Evolutionary conservation across 1,140 invertebrate genomes (phyloP).

Genomic region (Archegozetes longisetosus): DNA sequence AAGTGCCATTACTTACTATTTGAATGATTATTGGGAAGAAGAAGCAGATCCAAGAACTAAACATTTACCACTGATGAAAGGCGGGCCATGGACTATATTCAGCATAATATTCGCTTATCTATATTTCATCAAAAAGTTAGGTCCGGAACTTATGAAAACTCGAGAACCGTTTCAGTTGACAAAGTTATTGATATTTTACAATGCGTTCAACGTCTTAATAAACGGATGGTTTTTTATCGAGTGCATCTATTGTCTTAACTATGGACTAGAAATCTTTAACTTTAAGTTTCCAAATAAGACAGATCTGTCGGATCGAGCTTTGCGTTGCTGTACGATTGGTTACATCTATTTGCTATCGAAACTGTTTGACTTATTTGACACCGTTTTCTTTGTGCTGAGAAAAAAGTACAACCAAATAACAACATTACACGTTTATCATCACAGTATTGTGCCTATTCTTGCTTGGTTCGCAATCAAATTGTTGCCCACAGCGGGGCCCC

Average conservation of each 20-base stretch:
- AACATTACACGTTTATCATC: constrained; percentile 54
- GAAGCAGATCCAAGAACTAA: constrained; percentile 56
- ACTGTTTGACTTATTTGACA: constrained; percentile 88
- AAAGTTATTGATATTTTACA: constrained; percentile 29
- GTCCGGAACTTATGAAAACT: constrained; percentile 31
- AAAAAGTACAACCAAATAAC: constrained; percentile 57
- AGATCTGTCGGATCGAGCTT: not conserved
- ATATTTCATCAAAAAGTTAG: constrained; percentile 20
- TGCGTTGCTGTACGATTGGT: not conserved
- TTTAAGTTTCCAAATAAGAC: not conserved
- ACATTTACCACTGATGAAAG: constrained; percentile 77
- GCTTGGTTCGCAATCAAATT: constrained; percentile 27
- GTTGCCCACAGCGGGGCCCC: constrained; percentile 13
- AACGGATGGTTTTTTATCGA: constrained; percentile 28
- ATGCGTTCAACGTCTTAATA: constrained; percentile 29
- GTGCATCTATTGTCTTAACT: not conserved
- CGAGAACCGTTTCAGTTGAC: constrained; percentile 29
- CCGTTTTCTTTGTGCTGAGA: constrained; percentile 49
- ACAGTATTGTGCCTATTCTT: constrained; percentile 33
- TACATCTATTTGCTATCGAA: constrained; percentile 79
- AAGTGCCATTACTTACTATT: no score
- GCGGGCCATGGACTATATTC: constrained; percentile 56
- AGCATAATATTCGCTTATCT: constrained; percentile 19
- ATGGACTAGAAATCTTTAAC: not conserved
- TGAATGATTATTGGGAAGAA: constrained; percentile 14